Conservation (phyloP, 2,888 invertebrate genomes). For the Lepetodrilus schrolli region DNA sequence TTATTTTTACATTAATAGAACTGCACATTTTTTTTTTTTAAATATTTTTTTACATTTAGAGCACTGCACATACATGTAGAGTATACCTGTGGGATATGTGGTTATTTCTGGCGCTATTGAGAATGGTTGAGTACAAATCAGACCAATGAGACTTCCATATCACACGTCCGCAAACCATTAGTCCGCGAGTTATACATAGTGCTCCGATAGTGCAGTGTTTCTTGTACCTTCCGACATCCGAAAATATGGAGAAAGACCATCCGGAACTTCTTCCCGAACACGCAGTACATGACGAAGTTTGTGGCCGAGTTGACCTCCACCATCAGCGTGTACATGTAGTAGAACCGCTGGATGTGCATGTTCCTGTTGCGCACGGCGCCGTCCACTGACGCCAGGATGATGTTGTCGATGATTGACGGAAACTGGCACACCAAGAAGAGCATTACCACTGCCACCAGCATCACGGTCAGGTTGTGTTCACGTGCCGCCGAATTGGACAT, state of each 20-base stretch:
- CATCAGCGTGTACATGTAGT: conserved; percentile 53
- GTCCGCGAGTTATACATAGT: conserved; percentile 38
- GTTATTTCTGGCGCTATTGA: too few species aligned
- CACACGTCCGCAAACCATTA: conserved; percentile 36
- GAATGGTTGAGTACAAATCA: too few species aligned
- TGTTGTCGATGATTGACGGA: conserved; percentile 72
- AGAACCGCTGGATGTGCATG: conserved; percentile 37
- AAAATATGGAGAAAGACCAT: conserved; percentile 49
- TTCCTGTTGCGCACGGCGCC: conserved; percentile 33
- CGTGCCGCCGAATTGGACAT: conserved; percentile 76
- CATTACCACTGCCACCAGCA: conserved; percentile 95
- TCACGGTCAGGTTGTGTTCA: conserved; percentile 95
- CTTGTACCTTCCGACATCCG: conserved; percentile 36
- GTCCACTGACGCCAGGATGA: conserved; percentile 64
- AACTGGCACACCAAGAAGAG: conserved; percentile 93
- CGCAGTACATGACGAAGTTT: conserved; percentile 67
- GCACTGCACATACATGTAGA: too few species aligned
- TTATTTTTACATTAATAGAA: too few species aligned
- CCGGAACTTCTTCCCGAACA: conserved; percentile 68
- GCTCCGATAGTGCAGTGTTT: conserved; percentile 42
- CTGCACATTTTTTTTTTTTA: too few species aligned
- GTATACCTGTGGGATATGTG: too few species aligned
- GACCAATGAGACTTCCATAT: conserved; percentile 44
- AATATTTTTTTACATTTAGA: too few species aligned
- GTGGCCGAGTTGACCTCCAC: conserved; percentile 63